phyloP scores from a whole-genome alignment of 2,888 invertebrate genomes.

The Orgyia antiqua region DNA sequence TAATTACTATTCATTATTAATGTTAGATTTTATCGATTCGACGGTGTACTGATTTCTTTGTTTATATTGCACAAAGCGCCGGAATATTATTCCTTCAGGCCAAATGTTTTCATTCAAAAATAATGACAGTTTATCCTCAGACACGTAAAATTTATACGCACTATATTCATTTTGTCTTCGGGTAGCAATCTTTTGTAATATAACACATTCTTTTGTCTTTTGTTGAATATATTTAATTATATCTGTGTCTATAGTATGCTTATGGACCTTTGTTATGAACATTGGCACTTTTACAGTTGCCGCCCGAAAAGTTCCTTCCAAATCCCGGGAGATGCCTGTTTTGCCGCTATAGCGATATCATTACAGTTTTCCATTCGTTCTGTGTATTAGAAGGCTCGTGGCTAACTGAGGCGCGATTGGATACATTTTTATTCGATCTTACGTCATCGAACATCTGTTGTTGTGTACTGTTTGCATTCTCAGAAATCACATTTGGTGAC shows the following conservation, averaged over 20 bases:
- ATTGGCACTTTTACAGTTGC: slow-evolving; percentile 16
- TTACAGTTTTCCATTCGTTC: too few relatives aligned
- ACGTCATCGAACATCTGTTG: too few relatives aligned
- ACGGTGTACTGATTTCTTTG: background rate
- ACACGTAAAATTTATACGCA: slow-evolving; percentile 23
- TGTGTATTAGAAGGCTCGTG: too few relatives aligned
- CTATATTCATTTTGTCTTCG: slow-evolving; percentile 9
- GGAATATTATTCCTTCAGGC: slow-evolving; percentile 22
- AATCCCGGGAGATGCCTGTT: too few relatives aligned
- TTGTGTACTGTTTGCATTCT: too few relatives aligned
- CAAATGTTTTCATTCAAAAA: slow-evolving; percentile 21
- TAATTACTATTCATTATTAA: background rate
- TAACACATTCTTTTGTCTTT: slow-evolving; percentile 15
- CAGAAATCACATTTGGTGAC: too few relatives aligned
- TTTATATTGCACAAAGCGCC: slow-evolving; percentile 20
- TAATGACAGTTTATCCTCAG: slow-evolving; percentile 12
- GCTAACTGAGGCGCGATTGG: too few relatives aligned
- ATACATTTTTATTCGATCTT: too few relatives aligned
- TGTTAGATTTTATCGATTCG: background rate
- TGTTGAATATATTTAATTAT: slow-evolving; percentile 15
- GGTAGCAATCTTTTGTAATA: slow-evolving; percentile 6
- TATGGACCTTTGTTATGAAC: slow-evolving; percentile 25
- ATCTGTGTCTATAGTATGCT: slow-evolving; percentile 13
- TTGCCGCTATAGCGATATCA: too few relatives aligned
- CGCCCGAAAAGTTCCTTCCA: slow-evolving; percentile 22